Evolutionary conservation across 2,888 invertebrate genomes (phyloP), one percentile per base, ranked within the genome.

Genomic region (Caradrina clavipalpis): DNA sequence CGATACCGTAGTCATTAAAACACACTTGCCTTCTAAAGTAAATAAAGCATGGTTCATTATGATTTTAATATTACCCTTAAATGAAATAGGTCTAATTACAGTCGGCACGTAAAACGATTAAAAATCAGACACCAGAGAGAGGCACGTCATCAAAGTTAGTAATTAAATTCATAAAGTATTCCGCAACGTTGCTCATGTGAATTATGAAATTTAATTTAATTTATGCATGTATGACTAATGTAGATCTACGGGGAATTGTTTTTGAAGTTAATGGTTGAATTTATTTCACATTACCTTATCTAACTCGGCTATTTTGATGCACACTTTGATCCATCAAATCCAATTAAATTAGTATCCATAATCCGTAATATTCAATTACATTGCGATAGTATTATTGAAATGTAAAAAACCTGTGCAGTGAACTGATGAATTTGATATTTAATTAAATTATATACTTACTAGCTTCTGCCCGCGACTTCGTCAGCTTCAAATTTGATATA

Each of bases 121-220:
- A 78, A 81, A 78, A 69, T 77, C 74, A 75, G 64, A 71, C 56
- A 69, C 69, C 65, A 68, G 60, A 76, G 72, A 69, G 80, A 81
- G 60, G 21, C 63, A 71, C 70, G 76, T 78, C 76, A 83, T 83
- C 78, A 82, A 73, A 80, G 78, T 78, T 73, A 59, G 65, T 79
- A 79, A 84, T 84, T 81, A 79, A 84, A 82, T 78, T 81, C 76
- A 77, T 77, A 71, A 82, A 73, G 71, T 79, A 81, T 82, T 77
- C 76, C 77, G 69, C 66, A 78, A 74, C 79, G 75, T 58, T 74
- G 81, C 72, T 70, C 77, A 76, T 66, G 73, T 73, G 71, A 78
- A 79, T 79, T 73, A 78, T 81, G 74, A 75, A 79, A 80, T 78
- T 61, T 61, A 75, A 83, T 82, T 80, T 67, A 73, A 82, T 82